These are phyloP conservation scores for Paracanthobrama guichenoti DNA, from an alignment of 2,113 vertebrate genomes.

Conservation along the genomic window DNA sequence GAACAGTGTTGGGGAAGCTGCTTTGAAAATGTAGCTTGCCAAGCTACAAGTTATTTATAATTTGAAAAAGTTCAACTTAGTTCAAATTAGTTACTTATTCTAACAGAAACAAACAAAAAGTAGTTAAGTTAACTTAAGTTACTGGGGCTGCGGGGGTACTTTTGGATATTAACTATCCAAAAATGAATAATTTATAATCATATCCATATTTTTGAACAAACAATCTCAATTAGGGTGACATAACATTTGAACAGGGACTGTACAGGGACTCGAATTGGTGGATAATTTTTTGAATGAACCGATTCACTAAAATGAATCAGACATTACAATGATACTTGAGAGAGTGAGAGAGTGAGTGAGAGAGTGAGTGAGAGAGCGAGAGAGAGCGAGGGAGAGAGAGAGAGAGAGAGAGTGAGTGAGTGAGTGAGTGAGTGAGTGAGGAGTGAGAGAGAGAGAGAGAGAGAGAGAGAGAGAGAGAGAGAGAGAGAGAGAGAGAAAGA, in stretches of 20 bases:
- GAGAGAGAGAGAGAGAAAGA: no score
- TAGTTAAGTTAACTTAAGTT: not conserved
- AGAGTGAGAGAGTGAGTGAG: not conserved
- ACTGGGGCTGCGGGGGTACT: no score
- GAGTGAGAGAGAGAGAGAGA: no score
- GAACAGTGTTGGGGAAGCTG: not conserved
- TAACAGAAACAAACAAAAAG: not conserved
- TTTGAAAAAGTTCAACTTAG: not conserved
- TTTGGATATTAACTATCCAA: no score
- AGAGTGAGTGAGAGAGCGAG: not conserved
- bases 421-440: no score
- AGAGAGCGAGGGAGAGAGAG: not conserved
- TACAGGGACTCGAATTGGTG: not conserved
- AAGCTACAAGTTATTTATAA: not conserved
- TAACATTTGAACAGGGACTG: not conserved
- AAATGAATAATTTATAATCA: no score
- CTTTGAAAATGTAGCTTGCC: not conserved
- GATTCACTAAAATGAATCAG: not conserved
- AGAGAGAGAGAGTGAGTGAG: not conserved
- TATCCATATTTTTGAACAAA: not conserved
- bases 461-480: no score
- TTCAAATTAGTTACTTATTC: not conserved
- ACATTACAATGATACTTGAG: not conserved
- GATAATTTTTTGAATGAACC: not conserved
- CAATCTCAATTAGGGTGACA: not conserved